These are phyloP conservation scores for Tonatia bakeri DNA, from an alignment of 2,113 vertebrate genomes.

Conservation along the genomic window DNA sequence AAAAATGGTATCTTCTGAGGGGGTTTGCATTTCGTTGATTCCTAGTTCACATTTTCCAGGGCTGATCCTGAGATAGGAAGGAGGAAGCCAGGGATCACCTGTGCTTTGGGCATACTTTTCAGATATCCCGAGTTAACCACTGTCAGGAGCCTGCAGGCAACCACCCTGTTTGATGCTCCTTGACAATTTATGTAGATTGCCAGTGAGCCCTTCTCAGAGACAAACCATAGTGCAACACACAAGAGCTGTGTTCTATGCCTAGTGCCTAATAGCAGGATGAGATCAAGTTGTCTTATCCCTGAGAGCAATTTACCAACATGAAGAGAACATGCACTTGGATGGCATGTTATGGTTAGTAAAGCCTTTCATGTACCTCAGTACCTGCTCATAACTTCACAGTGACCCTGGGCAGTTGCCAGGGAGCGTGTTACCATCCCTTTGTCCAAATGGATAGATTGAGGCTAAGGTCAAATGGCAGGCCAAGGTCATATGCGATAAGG, in stretches of 20 bases:
- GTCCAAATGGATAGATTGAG: background rate
- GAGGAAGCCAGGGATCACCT: background rate
- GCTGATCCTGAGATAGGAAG: background rate
- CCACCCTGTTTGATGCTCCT: background rate
- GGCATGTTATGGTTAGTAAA: background rate
- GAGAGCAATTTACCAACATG: background rate
- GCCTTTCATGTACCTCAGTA: fast-evolving
- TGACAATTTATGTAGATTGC: background rate
- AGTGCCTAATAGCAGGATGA: fast-evolving
- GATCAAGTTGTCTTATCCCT: background rate
- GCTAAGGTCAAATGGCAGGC: background rate
- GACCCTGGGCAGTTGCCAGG: background rate
- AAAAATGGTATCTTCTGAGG: background rate
- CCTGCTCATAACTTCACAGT: background rate
- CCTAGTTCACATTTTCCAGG: background rate
- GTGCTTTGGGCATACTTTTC: fast-evolving
- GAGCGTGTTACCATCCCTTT: background rate
- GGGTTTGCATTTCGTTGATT: background rate
- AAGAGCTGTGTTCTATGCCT: background rate
- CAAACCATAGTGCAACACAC: fast-evolving
- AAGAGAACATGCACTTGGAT: fast-evolving
- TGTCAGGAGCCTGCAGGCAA: background rate
- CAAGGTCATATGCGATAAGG: background rate
- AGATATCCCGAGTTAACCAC: fast-evolving
- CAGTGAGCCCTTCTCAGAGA: background rate